Conservation (phyloP, 1,140 invertebrate genomes). For the Papilio helenus region DNA sequence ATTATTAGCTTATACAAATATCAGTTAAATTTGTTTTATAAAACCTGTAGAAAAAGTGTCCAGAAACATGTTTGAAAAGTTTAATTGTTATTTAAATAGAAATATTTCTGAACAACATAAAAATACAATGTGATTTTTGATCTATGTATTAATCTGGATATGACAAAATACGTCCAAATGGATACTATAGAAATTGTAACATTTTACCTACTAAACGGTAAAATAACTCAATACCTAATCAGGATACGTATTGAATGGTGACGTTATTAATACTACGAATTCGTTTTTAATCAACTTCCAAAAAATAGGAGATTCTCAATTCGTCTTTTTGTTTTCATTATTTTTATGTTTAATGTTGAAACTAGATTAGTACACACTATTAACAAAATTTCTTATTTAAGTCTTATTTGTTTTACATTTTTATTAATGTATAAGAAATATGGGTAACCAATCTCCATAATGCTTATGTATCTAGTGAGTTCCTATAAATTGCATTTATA, state of each 20-base stretch:
- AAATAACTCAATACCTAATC: too few relatives aligned
- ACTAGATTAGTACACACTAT: background rate
- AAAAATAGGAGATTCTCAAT: too few relatives aligned
- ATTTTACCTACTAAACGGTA: background rate
- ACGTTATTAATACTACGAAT: background rate
- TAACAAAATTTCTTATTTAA: background rate
- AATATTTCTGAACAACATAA: background rate
- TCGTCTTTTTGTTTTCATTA: background rate
- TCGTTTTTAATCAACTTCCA: background rate
- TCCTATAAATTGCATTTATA: slow-evolving; percentile 2
- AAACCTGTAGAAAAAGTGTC: background rate
- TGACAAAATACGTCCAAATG: background rate
- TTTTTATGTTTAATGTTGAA: background rate
- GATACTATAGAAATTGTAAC: background rate
- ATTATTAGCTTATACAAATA: background rate
- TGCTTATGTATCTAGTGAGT: background rate
- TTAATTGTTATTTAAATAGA: background rate
- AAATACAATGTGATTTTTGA: background rate
- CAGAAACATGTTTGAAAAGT: background rate
- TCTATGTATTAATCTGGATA: background rate
- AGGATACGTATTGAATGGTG: background rate
- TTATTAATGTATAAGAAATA: background rate
- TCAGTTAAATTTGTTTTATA: background rate
- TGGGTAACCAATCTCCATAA: background rate
- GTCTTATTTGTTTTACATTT: background rate